phyloP scores from a whole-genome alignment of 2,797 vertebrate species.

The Trachops cirrhosus region DNA sequence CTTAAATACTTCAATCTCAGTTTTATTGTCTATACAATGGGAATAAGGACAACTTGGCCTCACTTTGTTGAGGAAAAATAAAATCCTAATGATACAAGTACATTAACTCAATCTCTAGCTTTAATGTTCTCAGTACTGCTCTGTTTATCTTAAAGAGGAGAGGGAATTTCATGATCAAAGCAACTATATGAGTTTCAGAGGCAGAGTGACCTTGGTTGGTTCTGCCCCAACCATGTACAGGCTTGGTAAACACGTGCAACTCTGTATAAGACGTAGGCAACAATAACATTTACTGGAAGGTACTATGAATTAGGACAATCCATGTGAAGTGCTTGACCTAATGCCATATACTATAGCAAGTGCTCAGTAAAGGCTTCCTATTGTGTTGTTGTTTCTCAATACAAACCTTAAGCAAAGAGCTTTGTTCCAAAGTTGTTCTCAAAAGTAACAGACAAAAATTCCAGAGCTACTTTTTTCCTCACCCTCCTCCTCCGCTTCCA shows the following conservation, averaged over 20 bases:
- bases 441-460: slow-evolving; percentile 15
- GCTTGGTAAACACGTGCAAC: neutral
- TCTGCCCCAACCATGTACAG: neutral
- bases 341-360: neutral
- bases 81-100: neutral
- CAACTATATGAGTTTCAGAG: neutral
- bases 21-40: neutral
- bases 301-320: neutral
- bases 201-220: neutral
- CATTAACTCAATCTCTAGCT: neutral
- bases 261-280: neutral
- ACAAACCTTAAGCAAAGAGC: neutral
- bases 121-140: neutral
- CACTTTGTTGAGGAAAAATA: neutral
- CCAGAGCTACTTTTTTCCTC: neutral
- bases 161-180: neutral
- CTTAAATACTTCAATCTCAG: neutral
- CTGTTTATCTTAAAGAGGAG: neutral
- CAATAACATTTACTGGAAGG: neutral
- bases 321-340: neutral
- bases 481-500: neutral
- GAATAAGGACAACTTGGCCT: neutral
- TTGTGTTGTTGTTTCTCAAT: neutral
- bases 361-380: neutral
- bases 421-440: neutral